These are phyloP conservation scores for Platyrinchus mystaceus DNA, from an alignment of 2,797 vertebrate genomes.

Conservation along the genomic window DNA sequence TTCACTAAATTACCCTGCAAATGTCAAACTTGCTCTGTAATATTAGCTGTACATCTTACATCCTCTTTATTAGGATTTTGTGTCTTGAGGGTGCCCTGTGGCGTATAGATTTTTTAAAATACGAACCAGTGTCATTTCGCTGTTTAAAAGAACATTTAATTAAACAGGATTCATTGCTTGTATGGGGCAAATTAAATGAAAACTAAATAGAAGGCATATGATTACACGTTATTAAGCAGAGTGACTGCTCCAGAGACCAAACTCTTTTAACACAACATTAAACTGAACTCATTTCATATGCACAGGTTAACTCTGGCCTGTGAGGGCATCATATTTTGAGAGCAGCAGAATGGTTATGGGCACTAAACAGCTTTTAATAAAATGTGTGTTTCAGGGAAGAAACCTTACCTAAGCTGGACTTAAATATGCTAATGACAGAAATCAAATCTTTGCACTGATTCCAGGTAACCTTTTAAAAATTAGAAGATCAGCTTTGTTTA, in stretches of 20 bases:
- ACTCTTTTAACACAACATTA: conserved; percentile 86
- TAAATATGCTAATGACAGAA: conserved; percentile 64
- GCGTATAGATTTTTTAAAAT: conserved; percentile 72
- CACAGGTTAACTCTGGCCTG: conserved; percentile 86
- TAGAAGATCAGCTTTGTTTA: conserved; percentile 14
- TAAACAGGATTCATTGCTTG: conserved; percentile 78
- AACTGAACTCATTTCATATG: conserved; percentile 84
- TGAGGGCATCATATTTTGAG: conserved; percentile 80
- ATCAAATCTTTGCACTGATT: conserved; percentile 37
- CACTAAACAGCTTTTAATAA: conserved; percentile 80
- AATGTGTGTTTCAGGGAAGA: conserved; percentile 59
- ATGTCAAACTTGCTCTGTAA: conserved; percentile 70
- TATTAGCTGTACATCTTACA: conserved; percentile 71
- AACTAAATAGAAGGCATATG: conserved; percentile 76
- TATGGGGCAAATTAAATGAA: conserved; percentile 76
- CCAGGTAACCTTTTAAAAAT: conserved; percentile 58
- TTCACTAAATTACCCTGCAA: conserved; percentile 73
- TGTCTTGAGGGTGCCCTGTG: conserved; percentile 69
- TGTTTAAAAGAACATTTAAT: conserved; percentile 83
- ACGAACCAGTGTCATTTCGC: conserved; percentile 71
- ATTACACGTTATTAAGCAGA: conserved; percentile 85
- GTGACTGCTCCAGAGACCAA: conserved; percentile 79
- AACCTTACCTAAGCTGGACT: conserved; percentile 54
- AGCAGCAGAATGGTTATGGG: conserved; percentile 80
- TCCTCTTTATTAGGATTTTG: conserved; percentile 74